Conservation (phyloP, 23 tunicate genomes). For the Ciona savignyi region DNA sequence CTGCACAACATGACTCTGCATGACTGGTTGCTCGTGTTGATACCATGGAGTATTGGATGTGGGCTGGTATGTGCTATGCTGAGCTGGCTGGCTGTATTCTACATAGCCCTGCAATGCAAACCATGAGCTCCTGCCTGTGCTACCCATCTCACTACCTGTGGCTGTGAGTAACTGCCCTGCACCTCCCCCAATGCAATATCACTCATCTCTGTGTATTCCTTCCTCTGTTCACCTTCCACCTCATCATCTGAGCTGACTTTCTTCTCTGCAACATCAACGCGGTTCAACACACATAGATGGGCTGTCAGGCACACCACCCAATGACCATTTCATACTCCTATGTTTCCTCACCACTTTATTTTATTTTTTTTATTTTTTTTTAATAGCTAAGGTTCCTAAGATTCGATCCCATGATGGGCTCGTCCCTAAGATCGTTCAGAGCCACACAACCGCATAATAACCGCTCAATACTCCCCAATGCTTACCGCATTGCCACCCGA, state of each 20-base stretch:
- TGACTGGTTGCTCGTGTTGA: conserved; percentile 28
- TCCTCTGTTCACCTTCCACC: not conserved
- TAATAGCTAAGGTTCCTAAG: too few species aligned
- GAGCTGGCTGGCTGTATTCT: conserved; percentile 32
- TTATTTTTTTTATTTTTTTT: too few species aligned
- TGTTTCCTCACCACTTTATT: too few species aligned
- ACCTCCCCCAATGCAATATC: conserved; percentile 1
- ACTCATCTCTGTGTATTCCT: conserved; percentile 15
- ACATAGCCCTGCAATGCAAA: conserved; percentile 13
- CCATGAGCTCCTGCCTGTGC: not conserved
- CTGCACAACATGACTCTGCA: not conserved
- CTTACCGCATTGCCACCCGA: too few species aligned
- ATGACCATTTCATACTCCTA: too few species aligned
- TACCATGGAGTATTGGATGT: conserved; percentile 24
- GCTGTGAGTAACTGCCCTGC: not conserved
- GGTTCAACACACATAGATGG: too few species aligned
- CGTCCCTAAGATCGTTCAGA: too few species aligned
- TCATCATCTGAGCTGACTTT: not conserved
- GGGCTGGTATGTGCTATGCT: conserved; percentile 27
- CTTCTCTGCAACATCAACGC: too few species aligned
- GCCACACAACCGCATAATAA: too few species aligned
- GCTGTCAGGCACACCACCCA: too few species aligned
- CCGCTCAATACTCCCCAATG: too few species aligned
- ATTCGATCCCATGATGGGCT: too few species aligned
- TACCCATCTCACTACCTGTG: not conserved